Conservation (phyloP, 2,888 invertebrate species). For the Phyllotreta striolata region DNA sequence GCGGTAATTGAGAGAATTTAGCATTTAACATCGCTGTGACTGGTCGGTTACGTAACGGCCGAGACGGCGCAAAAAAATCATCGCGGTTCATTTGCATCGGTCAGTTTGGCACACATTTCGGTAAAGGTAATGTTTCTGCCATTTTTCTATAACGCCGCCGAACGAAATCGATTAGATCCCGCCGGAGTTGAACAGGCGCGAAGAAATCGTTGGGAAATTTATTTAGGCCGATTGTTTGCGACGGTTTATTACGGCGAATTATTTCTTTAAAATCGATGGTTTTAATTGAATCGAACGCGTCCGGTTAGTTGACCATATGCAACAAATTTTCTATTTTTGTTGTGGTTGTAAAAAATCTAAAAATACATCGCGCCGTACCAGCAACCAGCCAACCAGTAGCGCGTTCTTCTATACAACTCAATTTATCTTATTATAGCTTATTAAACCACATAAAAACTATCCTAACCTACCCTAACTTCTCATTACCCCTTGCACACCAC, state of each 20-base stretch:
- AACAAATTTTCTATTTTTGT: slow-evolving; percentile 23
- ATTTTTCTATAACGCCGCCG: slow-evolving; percentile 23
- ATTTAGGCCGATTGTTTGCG: slow-evolving; percentile 14
- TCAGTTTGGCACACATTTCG: slow-evolving; percentile 37
- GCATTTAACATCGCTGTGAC: slow-evolving; percentile 56
- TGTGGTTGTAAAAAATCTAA: slow-evolving; percentile 33
- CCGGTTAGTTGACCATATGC: slow-evolving; percentile 18
- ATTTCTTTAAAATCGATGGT: too few relatives aligned
- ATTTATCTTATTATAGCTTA: slow-evolving; percentile 1
- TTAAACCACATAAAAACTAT: slow-evolving; percentile 1
- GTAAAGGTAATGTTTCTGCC: slow-evolving; percentile 19
- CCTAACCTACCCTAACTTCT: too few relatives aligned
- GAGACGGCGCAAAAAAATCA: slow-evolving; percentile 35
- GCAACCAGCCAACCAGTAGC: slow-evolving; percentile 16
- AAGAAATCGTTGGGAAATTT: neutral
- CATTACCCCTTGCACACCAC: too few relatives aligned
- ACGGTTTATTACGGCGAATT: too few relatives aligned
- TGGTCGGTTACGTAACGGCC: slow-evolving; percentile 44
- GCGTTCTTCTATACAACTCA: slow-evolving; percentile 1
- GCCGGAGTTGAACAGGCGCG: slow-evolving; percentile 3
- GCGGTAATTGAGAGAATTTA: slow-evolving; percentile 60
- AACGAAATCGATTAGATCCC: slow-evolving; percentile 22
- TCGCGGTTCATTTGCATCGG: slow-evolving; percentile 40
- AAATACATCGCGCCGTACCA: slow-evolving; percentile 19
- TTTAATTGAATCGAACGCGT: slow-evolving; percentile 14